Conservation (phyloP, 2,888 invertebrate species). For the Muschampia plurimacula region DNA sequence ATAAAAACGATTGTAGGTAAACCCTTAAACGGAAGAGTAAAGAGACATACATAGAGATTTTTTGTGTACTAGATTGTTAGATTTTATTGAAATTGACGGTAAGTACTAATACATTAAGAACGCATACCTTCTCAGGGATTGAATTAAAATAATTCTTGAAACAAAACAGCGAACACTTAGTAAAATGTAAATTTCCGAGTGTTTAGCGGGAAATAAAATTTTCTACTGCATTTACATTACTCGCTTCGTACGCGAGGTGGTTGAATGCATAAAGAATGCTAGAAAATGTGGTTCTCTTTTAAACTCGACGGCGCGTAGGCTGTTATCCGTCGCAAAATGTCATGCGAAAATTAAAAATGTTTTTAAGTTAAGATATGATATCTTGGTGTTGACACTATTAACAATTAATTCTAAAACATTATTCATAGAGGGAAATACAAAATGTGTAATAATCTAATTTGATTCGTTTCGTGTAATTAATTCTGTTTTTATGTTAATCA, state of each 20-base stretch:
- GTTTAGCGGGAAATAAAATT: conserved; percentile 18
- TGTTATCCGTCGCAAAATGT: conserved; percentile 11
- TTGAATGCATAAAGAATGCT: conserved; percentile 17
- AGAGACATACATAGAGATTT: too few species aligned
- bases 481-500: too few species aligned
- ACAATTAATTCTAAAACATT: too few species aligned
- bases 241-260: background rate
- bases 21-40: too few species aligned
- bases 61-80: background rate
- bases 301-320: conserved; percentile 9
- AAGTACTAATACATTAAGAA: background rate
- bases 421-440: too few species aligned
- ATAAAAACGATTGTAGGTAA: too few species aligned
- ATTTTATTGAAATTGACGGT: background rate
- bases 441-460: too few species aligned
- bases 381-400: too few species aligned
- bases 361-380: conserved; percentile 5
- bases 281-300: conserved; percentile 2
- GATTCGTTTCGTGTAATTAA: too few species aligned
- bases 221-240: conserved; percentile 2
- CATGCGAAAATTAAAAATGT: conserved; percentile 7
- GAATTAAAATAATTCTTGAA: background rate
- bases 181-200: background rate
- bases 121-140: background rate
- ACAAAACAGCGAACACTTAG: background rate